Evolutionary conservation across 2,888 invertebrate genomes (phyloP), one percentile per base, ranked within the genome.

Genomic region (Nemoura dubitans): DNA sequence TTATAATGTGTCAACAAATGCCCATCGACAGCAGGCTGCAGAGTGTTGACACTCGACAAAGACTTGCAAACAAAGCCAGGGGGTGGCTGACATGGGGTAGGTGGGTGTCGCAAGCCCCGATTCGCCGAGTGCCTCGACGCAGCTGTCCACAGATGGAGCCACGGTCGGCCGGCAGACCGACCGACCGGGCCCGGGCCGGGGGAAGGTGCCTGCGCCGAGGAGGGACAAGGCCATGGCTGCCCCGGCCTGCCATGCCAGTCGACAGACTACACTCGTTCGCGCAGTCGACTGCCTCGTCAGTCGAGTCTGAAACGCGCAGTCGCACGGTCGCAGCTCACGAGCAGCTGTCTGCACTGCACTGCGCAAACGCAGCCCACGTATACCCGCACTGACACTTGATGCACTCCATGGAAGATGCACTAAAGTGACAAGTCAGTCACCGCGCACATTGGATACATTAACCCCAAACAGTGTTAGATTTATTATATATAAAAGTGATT

Each of bases 211-310:
- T 36, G 36, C n/a, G 76, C 82, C 3, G 5, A 28, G 26, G 82
- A 28, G 82, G 82, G 30, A 83, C 83, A 83, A 83, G 83, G 83
- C 83, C 83, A 83, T 42, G 83, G 83, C 59, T 59, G 59, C 36
- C 36, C 5, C 36, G 3, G 36, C 36, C 36, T 36, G 36, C 36
- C 36, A 36, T 36, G 36, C 59, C 59, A 21, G 59, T 14, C 59
- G 27, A 26, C 25, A 7, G 78, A 81, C 81, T 83, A 10, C 25
- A 16, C 26, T 7, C 82, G 29, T 7, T n/a, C 30, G 36, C 16
- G 25, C 5, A 29, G 14, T n/a, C 78, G 5, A 29, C 83, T n/a
- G n/a, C n/a, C n/a, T 28, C 59, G 27, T 14, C 84, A 84, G 84
- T 84, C 84, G 84, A 84, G 84, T 27, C 59, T 27, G 76, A 10